These are phyloP conservation scores for Diorhabda carinulata DNA, from an alignment of 1,140 invertebrate species.

Conservation along the genomic window DNA sequence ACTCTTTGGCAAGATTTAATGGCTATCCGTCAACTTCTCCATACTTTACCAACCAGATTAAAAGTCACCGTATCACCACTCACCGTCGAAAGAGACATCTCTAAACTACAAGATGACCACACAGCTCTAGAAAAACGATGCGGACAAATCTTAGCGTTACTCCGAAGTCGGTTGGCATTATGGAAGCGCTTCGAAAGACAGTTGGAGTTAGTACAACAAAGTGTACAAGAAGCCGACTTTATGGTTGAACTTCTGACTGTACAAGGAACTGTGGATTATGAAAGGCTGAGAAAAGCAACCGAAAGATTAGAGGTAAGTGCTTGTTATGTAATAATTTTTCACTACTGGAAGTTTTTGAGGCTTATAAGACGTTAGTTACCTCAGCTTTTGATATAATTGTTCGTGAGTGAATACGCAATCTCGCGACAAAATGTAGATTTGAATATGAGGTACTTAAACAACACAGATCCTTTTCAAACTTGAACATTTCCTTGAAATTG, in stretches of 20 bases:
- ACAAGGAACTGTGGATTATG: slow-evolving; percentile 76
- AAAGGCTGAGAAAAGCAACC: slow-evolving; percentile 72
- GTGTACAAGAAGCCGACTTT: slow-evolving; percentile 75
- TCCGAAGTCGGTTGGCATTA: slow-evolving; percentile 61
- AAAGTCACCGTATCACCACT: slow-evolving; percentile 70
- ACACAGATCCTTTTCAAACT: too few relatives aligned
- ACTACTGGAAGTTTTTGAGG: too few relatives aligned
- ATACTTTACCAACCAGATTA: slow-evolving; percentile 68
- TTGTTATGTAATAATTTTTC: neutral
- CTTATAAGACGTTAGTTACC: too few relatives aligned
- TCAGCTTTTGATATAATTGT: too few relatives aligned
- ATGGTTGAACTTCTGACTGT: slow-evolving; percentile 79
- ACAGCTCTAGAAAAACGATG: slow-evolving; percentile 65
- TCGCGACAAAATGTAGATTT: too few relatives aligned
- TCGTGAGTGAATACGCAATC: too few relatives aligned
- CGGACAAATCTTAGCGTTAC: slow-evolving; percentile 58
- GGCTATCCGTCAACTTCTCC: slow-evolving; percentile 65
- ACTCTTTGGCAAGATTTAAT: slow-evolving; percentile 72
- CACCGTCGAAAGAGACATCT: slow-evolving; percentile 69
- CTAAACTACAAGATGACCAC: slow-evolving; percentile 68
- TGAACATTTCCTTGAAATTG: too few relatives aligned
- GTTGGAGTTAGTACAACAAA: slow-evolving; percentile 71
- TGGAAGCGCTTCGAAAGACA: slow-evolving; percentile 73
- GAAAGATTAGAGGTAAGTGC: slow-evolving; percentile 71
- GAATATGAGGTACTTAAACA: too few relatives aligned